Evolutionary conservation across 2,888 invertebrate genomes (phyloP), one percentile per base, ranked within the genome.

Genomic region (Hedychridium roseum): DNA sequence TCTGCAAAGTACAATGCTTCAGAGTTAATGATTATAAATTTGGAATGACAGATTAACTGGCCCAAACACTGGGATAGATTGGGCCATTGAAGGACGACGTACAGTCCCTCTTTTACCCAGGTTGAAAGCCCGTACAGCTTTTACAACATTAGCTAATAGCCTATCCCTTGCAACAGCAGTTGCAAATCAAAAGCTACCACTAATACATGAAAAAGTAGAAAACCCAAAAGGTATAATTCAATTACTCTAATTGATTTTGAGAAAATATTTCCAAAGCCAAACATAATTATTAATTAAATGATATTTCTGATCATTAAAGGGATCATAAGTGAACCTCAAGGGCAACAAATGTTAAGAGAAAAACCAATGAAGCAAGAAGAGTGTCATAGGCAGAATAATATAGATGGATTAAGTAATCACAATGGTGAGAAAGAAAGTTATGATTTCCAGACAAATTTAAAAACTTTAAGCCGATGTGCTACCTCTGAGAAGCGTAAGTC

Each of bases 61-160:
- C 1, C 80, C 83, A 17, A 81, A 81, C 52, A 82, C 82, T 47
- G 77, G 79, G 6, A 80, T 85, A 64, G 90, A 91, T 80, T 95
- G 95, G 95, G 86, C 90, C 57, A 86, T 90, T 62, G 95, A 95
- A 80, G 95, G 95, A 9, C 85, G 94, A 26, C 84, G 95, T 65
- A 81, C 88, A 51, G 87, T 93, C 66, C 94, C 95, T 1, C 81
- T 94, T 35, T 82, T 95, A 80, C 91, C 93, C 3, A 84, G 94
- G 50, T 85, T 90, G n/a, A 85, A 90, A 41, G 90, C 94, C 4
- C 91, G 92, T 72, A 93, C 94, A 3, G 89, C 89, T 27, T 90
- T 91, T 74, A 89, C 91, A 49, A 87, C 88, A 54, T 83, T 93
- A 60, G 94, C 94, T 9, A 92, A 93, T 78, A 89, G 88, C 75